A percentile compares a stretch with the other conserved stretches of the same genome.
These are phyloP conservation scores for Dendrolimus pini DNA, from an alignment of 2,888 invertebrate species.

Conservation along the genomic window DNA sequence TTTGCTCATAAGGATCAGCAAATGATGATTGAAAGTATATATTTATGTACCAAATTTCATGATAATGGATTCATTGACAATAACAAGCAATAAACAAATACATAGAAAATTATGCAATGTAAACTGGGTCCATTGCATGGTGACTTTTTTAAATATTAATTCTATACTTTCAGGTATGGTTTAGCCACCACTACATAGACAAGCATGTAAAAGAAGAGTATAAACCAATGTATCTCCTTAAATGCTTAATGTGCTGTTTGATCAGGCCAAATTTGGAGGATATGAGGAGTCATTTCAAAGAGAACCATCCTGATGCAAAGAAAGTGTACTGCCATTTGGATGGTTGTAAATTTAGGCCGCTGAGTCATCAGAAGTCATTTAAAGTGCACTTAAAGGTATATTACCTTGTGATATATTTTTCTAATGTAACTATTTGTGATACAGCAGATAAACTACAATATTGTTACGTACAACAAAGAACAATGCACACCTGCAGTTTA, in stretches of 20 bases:
- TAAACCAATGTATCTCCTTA: slow-evolving; percentile 37
- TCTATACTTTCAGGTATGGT: slow-evolving; percentile 48
- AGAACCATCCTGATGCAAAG: slow-evolving; percentile 48
- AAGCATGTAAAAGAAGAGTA: slow-evolving; percentile 32
- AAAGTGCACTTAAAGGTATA: slow-evolving; percentile 61
- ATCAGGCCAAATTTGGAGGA: slow-evolving; percentile 42
- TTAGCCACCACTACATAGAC: slow-evolving; percentile 49
- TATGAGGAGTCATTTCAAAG: slow-evolving; percentile 52
- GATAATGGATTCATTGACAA: too few species aligned
- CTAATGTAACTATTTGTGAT: too few species aligned
- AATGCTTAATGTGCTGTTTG: slow-evolving; percentile 55
- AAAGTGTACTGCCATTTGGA: slow-evolving; percentile 59
- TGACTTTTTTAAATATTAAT: too few species aligned
- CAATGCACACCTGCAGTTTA: too few species aligned
- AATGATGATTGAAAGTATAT: too few species aligned
- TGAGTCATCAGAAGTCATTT: slow-evolving; percentile 61
- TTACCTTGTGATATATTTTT: background rate
- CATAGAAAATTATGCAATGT: too few species aligned
- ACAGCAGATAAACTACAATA: too few species aligned
- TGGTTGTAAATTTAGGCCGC: slow-evolving; percentile 51
- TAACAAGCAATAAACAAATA: too few species aligned
- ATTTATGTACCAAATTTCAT: too few species aligned
- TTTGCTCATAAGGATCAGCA: too few species aligned
- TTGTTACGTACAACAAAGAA: too few species aligned
- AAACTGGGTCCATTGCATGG: too few species aligned